These are phyloP conservation scores for Clarias laeviceps DNA, from an alignment of 2,797 vertebrate genomes.

Conservation along the genomic window DNA sequence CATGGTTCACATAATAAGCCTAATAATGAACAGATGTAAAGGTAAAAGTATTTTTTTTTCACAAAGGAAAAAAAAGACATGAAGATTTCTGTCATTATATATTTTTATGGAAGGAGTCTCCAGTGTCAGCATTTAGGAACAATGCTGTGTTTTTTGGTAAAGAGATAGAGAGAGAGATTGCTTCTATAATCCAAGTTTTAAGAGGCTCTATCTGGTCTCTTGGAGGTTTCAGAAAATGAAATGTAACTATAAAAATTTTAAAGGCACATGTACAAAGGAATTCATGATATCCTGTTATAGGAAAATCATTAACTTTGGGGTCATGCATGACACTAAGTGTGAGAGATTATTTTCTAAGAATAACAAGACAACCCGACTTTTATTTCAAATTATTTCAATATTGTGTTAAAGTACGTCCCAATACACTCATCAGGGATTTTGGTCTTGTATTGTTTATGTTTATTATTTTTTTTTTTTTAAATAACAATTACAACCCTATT, in stretches of 20 bases:
- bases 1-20: not conserved
- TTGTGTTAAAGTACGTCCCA: too few relatives aligned
- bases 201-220: not conserved
- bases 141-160: not conserved
- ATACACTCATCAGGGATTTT: too few relatives aligned
- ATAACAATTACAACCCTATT: not conserved
- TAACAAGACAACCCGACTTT: too few relatives aligned
- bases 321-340: not conserved
- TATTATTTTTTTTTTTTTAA: too few relatives aligned
- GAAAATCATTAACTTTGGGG: not conserved
- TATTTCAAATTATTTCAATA: too few relatives aligned
- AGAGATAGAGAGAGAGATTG: not conserved
- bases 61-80: not conserved
- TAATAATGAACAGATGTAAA: not conserved
- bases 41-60: too few relatives aligned
- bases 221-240: not conserved
- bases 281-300: not conserved
- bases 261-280: not conserved
- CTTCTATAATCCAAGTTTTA: not conserved
- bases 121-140: not conserved
- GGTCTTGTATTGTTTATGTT: too few relatives aligned
- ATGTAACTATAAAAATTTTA: not conserved
- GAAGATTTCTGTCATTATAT: not conserved
- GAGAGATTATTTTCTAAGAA: too few relatives aligned
- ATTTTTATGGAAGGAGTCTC: not conserved